phyloP scores from a whole-genome alignment of 37 sponge, comb jelly and placozoan genomes.

The Bolinopsis microptera region DNA sequence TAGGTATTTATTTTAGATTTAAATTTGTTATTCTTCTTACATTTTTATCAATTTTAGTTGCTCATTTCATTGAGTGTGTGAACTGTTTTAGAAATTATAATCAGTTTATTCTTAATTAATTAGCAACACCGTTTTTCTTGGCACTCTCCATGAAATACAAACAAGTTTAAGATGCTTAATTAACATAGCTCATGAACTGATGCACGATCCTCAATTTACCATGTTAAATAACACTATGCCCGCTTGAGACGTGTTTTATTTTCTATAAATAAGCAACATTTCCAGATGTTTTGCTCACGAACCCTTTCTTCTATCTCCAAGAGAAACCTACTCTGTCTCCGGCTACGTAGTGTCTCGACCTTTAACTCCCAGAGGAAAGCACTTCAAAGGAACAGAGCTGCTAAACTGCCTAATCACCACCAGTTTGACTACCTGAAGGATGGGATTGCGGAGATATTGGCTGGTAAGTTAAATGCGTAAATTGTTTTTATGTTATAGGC shows the following conservation, averaged over 20 bases:
- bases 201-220: too few relatives aligned
- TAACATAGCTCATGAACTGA: too few relatives aligned
- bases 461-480: constrained; percentile 25
- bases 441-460: constrained; percentile 41
- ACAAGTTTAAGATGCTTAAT: too few relatives aligned
- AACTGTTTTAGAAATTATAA: too few relatives aligned
- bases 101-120: too few relatives aligned
- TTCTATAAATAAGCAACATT: too few relatives aligned
- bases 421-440: constrained; percentile 21
- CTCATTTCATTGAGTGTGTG: too few relatives aligned
- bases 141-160: too few relatives aligned
- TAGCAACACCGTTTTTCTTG: too few relatives aligned
- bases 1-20: neutral
- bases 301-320: neutral
- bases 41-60: neutral
- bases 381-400: constrained; percentile 20
- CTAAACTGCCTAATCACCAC: neutral
- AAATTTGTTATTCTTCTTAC: too few relatives aligned
- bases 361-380: constrained; percentile 16
- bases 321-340: neutral
- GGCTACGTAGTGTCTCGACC: neutral
- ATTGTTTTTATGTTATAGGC: neutral
- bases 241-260: too few relatives aligned
- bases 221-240: too few relatives aligned
- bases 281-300: neutral